phyloP scores from a whole-genome alignment of 2,888 invertebrate species.

The Cosmia pyralina region DNA sequence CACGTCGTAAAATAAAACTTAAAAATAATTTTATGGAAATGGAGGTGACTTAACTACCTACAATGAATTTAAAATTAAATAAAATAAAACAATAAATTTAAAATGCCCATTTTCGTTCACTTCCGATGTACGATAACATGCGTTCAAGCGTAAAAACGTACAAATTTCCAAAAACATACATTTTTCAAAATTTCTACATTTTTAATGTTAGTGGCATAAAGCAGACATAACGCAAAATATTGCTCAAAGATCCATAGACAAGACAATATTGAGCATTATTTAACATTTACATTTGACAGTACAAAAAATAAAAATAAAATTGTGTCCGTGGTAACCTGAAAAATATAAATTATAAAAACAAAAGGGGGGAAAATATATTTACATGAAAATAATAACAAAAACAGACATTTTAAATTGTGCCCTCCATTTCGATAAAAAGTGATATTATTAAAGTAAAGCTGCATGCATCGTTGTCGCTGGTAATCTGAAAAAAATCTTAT shows the following conservation, averaged over 20 bases:
- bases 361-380: slow-evolving; percentile 51
- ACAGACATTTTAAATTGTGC: slow-evolving; percentile 84
- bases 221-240: slow-evolving; percentile 59
- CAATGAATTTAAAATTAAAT: slow-evolving; percentile 42
- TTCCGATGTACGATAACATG: slow-evolving; percentile 70
- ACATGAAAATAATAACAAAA: slow-evolving; percentile 69
- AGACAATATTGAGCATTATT: slow-evolving; percentile 48
- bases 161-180: slow-evolving; percentile 73
- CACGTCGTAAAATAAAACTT: slow-evolving; percentile 40
- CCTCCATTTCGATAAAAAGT: slow-evolving; percentile 87
- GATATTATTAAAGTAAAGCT: slow-evolving; percentile 33
- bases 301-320: slow-evolving; percentile 61
- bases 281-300: slow-evolving; percentile 72
- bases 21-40: slow-evolving; percentile 81
- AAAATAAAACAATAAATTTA: slow-evolving; percentile 69
- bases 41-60: slow-evolving; percentile 80
- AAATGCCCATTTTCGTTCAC: slow-evolving; percentile 88
- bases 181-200: slow-evolving; percentile 77
- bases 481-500: slow-evolving; percentile 71
- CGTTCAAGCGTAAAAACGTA: slow-evolving; percentile 72
- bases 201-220: slow-evolving; percentile 80
- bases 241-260: slow-evolving; percentile 62
- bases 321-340: slow-evolving; percentile 51
- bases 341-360: slow-evolving; percentile 52
- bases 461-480: slow-evolving; percentile 70